These are phyloP conservation scores for Cyprinella venusta DNA, from an alignment of 2,797 vertebrate genomes.

Conservation along the genomic window DNA sequence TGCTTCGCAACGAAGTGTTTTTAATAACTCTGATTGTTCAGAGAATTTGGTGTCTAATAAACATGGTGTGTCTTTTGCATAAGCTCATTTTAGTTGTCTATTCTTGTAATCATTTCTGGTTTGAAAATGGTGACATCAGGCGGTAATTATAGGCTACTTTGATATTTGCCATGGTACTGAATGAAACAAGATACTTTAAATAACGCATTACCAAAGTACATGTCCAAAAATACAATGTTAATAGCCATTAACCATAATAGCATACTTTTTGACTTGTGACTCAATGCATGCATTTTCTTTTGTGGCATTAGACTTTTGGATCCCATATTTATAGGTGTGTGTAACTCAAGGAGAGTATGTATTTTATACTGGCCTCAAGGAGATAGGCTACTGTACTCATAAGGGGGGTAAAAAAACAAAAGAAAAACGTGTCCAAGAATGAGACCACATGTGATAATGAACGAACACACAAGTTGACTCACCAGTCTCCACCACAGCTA, in stretches of 20 bases:
- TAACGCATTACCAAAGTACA: not conserved
- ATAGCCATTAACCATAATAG: not conserved
- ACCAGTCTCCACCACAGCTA: not conserved
- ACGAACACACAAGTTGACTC: not conserved
- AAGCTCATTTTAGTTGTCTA: conserved; percentile 27
- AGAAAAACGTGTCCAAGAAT: not conserved
- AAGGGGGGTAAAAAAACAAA: not conserved
- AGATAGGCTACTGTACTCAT: not conserved
- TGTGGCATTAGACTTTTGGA: not conserved
- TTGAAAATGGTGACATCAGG: not conserved
- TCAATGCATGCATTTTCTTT: not conserved
- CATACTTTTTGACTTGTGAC: not conserved
- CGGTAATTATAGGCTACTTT: not conserved
- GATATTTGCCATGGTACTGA: not conserved
- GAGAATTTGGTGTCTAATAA: conserved; percentile 79
- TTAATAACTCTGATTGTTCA: conserved; percentile 77
- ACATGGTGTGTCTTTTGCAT: conserved; percentile 67
- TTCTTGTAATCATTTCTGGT: not conserved
- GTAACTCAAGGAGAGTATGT: not conserved
- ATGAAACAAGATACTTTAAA: not conserved
- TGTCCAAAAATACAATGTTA: not conserved
- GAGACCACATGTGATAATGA: not conserved
- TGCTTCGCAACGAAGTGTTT: conserved; percentile 91
- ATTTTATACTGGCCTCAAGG: not conserved
- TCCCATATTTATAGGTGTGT: not conserved